A percentile compares a stretch with the other conserved stretches of the same genome.
Conservation (phyloP, 2,888 invertebrate genomes). For the Priocnemis perturbator region DNA sequence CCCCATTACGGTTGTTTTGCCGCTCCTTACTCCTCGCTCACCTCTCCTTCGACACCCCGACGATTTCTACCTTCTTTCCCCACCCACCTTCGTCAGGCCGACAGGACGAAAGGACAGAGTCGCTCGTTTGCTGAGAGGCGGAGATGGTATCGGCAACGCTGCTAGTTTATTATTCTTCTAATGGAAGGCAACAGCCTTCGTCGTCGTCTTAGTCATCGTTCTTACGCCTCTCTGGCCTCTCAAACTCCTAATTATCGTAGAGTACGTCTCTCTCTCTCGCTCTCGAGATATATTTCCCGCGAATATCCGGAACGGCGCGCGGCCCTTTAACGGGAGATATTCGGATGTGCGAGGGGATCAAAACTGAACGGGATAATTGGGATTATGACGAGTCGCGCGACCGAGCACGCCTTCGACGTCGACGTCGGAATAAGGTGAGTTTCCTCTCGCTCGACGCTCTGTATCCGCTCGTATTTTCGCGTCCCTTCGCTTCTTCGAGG, state of each 20-base stretch:
- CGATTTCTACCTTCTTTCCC: conserved; percentile 2
- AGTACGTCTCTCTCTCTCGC: conserved; percentile 6
- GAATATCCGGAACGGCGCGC: conserved; percentile 24
- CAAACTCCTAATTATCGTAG: conserved; percentile 50
- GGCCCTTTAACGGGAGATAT: conserved; percentile 22
- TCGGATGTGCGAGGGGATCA: background rate
- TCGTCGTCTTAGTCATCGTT: conserved; percentile 20
- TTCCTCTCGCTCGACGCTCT: background rate
- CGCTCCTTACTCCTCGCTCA: conserved; percentile 28
- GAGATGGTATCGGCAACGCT: conserved; percentile 46
- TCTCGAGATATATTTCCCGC: conserved; percentile 14
- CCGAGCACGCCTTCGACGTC: conserved; percentile 19
- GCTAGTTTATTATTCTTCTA: conserved; percentile 57
- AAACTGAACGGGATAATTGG: conserved; percentile 53
- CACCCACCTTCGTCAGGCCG: background rate
- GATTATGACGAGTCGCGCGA: conserved; percentile 48
- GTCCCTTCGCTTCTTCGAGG: background rate
- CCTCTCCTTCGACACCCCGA: background rate
- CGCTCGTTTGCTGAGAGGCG: conserved; percentile 40
- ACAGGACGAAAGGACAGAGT: conserved; percentile 42
- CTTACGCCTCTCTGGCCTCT: conserved; percentile 35
- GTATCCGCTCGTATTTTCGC: background rate
- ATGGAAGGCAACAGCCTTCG: conserved; percentile 42
- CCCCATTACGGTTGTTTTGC: conserved; percentile 63
- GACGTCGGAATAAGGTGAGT: background rate